Percentiles rank a stretch among this genome's conserved stretches.
Conservation (phyloP, 2,888 invertebrate species). For the Tupiocoris notatus region DNA sequence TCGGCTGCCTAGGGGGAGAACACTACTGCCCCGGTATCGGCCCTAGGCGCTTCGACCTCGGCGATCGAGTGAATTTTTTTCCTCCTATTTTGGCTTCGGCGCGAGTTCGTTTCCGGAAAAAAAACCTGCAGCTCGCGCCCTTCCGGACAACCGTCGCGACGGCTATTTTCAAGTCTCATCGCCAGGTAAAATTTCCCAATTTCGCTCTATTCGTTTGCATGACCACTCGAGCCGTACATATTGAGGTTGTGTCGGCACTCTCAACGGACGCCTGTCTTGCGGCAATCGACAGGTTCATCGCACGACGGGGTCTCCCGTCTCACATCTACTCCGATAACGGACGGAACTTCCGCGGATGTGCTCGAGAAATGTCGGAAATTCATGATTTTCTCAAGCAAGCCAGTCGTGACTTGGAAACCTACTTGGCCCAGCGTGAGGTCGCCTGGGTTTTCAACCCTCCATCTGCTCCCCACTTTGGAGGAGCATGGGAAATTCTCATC, state of each 20-base stretch:
- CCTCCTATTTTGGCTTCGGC: too few relatives aligned
- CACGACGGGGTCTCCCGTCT: slow-evolving; percentile 1
- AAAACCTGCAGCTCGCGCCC: too few relatives aligned
- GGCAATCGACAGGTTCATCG: neutral
- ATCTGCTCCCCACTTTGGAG: slow-evolving; percentile 47
- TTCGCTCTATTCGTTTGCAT: too few relatives aligned
- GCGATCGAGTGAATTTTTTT: too few relatives aligned
- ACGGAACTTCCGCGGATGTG: slow-evolving; percentile 48
- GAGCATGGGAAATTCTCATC: slow-evolving; percentile 31
- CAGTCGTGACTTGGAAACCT: neutral
- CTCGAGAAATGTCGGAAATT: slow-evolving; percentile 14
- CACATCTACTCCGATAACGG: neutral
- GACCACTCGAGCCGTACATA: neutral
- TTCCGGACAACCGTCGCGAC: too few relatives aligned
- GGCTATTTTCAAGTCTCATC: too few relatives aligned
- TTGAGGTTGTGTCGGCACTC: neutral
- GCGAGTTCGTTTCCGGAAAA: too few relatives aligned
- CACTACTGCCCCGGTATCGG: too few relatives aligned
- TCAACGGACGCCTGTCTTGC: neutral
- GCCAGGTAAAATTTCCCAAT: too few relatives aligned
- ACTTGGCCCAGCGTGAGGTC: neutral
- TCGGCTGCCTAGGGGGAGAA: too few relatives aligned
- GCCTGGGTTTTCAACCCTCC: too few relatives aligned
- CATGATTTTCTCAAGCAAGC: neutral
- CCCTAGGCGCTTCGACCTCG: too few relatives aligned